Conservation (phyloP, 1,140 invertebrate genomes). For the Brachionus calyciflorus region DNA sequence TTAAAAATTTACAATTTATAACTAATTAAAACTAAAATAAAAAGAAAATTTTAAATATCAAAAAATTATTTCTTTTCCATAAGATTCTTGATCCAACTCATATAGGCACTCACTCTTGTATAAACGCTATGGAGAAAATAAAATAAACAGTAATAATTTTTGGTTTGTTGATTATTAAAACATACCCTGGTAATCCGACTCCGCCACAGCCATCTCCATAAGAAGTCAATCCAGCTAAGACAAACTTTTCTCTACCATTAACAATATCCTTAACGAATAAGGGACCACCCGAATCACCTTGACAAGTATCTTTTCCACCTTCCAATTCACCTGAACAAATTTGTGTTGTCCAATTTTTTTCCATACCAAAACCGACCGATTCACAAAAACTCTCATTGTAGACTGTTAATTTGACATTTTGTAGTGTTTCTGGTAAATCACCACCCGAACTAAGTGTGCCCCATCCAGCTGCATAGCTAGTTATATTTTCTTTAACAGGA, state of each 20-base stretch:
- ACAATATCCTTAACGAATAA: background rate
- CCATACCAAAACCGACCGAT: background rate
- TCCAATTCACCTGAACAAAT: conserved; percentile 22
- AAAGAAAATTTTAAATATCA: background rate
- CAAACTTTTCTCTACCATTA: background rate
- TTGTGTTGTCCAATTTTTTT: conserved; percentile 17
- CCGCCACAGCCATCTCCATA: conserved; percentile 27
- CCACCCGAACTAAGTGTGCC: background rate
- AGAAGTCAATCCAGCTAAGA: conserved; percentile 13
- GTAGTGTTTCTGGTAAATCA: background rate
- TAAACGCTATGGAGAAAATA: background rate
- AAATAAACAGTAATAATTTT: background rate
- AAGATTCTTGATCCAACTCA: conserved; percentile 20
- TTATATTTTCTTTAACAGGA: background rate
- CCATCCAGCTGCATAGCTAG: background rate
- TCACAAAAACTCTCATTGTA: background rate
- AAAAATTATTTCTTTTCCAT: conserved; percentile 3
- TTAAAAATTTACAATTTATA: too few relatives aligned
- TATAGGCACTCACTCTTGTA: background rate
- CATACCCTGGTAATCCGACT: conserved; percentile 1
- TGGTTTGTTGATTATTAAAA: background rate
- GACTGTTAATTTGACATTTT: conserved; percentile 17
- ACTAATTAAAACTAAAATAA: too few relatives aligned
- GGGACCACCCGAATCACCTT: conserved; percentile 37
- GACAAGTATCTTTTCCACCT: conserved; percentile 26